Percentiles rank a stretch among this genome's conserved stretches.
Evolutionary conservation across 2,888 invertebrate species (phyloP).

Genomic region (Pimpla rufipes): DNA sequence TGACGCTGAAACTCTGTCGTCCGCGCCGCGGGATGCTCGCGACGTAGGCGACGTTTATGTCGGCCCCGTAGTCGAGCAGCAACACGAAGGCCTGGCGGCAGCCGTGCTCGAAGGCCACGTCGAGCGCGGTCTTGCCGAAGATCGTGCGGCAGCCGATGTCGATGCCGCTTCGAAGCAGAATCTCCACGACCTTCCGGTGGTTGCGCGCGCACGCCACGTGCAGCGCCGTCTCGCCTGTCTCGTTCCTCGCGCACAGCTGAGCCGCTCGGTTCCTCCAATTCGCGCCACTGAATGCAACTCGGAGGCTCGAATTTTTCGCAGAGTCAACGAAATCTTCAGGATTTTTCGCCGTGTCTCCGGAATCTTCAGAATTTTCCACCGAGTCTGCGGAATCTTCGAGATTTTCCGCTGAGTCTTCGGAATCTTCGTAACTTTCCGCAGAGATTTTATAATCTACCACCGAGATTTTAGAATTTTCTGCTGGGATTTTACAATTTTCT

Average conservation of each 20-base stretch:
- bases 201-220: slow-evolving; percentile 19
- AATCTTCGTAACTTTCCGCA: not conserved
- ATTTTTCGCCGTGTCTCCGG: no score
- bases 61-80: slow-evolving; percentile 10
- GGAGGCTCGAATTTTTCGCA: no score
- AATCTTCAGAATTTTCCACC: no score
- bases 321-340: no score
- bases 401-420: no score
- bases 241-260: not conserved
- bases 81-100: not conserved
- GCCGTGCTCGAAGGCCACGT: slow-evolving; percentile 27
- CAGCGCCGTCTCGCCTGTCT: not conserved
- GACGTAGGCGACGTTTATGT: slow-evolving; percentile 23
- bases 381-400: no score
- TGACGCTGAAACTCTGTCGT: not conserved
- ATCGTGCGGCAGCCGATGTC: not conserved
- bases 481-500: no score
- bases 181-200: slow-evolving; percentile 5
- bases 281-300: not conserved
- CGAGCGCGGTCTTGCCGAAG: slow-evolving; percentile 17
- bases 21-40: not conserved
- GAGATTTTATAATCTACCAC: no score
- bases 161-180: slow-evolving; percentile 6
- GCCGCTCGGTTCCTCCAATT: not conserved
- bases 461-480: no score